Evolutionary conservation across 2,113 vertebrate species (phyloP).

Genomic region (Datnioides undecimradiatus): DNA sequence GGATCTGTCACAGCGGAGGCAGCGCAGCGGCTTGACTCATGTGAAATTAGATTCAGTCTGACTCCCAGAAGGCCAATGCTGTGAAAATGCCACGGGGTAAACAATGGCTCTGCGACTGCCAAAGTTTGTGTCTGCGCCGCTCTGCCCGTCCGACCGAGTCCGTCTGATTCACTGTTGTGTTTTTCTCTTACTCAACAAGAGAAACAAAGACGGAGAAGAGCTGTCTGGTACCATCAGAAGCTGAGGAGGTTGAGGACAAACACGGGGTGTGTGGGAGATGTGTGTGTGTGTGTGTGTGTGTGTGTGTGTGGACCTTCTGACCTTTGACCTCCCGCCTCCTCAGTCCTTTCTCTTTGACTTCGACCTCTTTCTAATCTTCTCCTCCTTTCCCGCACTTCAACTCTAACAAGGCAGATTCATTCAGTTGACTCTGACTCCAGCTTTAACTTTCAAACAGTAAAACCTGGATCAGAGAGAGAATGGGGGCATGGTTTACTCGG

Average conservation of each 20-base stretch:
- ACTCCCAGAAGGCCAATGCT: neutral
- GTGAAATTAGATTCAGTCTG: constrained; percentile 21
- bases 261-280: neutral
- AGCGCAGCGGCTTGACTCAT: neutral
- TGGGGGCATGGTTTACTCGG: too few relatives aligned
- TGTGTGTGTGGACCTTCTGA: neutral
- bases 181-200: constrained; percentile 23
- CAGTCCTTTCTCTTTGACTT: too few relatives aligned
- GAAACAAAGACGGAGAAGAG: constrained; percentile 9
- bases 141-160: constrained; percentile 5
- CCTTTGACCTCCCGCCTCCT: neutral
- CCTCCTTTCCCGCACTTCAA: neutral
- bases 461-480: neutral
- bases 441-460: neutral
- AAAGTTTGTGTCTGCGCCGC: constrained; percentile 10
- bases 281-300: too few relatives aligned
- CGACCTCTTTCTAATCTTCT: neutral
- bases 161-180: neutral
- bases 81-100: constrained; percentile 20
- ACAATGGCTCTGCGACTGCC: constrained; percentile 3
- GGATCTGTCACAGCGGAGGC: constrained; percentile 6
- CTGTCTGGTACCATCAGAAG: neutral
- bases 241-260: neutral
- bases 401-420: neutral
- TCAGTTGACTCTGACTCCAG: neutral